Percentiles rank a stretch among this genome's conserved stretches.
phyloP scores from a whole-genome alignment of 2,888 invertebrate species.

The Chydorus sphaericus region DNA sequence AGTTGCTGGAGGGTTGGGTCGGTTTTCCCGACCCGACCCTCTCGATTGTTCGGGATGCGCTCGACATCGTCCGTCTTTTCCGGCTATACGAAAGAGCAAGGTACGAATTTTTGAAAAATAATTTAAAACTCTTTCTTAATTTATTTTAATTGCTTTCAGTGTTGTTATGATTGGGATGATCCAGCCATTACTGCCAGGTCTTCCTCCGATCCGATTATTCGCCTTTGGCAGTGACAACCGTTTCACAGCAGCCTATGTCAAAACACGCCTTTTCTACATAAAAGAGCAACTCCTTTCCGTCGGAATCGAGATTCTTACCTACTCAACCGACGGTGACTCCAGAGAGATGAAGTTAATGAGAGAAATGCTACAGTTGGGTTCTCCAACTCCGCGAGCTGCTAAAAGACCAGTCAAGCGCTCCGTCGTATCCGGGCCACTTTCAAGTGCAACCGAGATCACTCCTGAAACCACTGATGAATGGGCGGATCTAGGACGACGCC shows the following conservation, averaged over 20 bases:
- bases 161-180: slow-evolving; percentile 1
- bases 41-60: no score
- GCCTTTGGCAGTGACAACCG: slow-evolving; percentile 5
- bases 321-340: slow-evolving; percentile 6
- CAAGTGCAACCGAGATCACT: no score
- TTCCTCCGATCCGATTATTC: neutral
- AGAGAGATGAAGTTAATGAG: slow-evolving; percentile 7
- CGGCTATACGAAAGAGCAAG: no score
- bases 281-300: neutral
- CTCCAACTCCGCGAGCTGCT: neutral
- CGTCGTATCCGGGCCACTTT: no score
- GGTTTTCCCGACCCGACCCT: no score
- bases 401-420: no score
- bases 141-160: no score
- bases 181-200: neutral
- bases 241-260: neutral
- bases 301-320: slow-evolving; percentile 5
- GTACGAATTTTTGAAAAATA: no score
- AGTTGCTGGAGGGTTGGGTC: neutral
- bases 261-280: neutral
- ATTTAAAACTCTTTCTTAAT: no score
- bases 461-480: no score
- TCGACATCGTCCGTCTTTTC: no score
- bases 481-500: no score
- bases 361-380: neutral